A percentile compares a stretch with the other conserved stretches of the same genome.
phyloP scores from a whole-genome alignment of 2,797 vertebrate species.

The Danionella dracula region DNA sequence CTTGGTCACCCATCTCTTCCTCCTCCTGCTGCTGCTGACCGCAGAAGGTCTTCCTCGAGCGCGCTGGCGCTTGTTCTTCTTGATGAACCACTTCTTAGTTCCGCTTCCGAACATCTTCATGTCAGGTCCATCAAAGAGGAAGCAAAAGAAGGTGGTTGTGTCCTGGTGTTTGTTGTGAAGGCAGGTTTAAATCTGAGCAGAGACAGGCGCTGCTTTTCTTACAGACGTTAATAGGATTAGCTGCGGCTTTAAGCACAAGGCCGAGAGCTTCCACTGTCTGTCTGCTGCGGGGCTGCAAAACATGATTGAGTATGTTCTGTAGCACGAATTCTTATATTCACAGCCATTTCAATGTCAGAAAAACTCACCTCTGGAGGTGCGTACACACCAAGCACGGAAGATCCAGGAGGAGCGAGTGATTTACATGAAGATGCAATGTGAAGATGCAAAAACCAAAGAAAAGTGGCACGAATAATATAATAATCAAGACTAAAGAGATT shows the following conservation, averaged over 20 bases:
- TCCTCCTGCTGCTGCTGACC: conserved; percentile 66
- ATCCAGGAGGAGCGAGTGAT: too few relatives aligned
- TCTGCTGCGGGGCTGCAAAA: conserved; percentile 25
- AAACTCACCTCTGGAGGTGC: too few relatives aligned
- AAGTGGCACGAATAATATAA: too few relatives aligned
- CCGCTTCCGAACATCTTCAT: conserved; percentile 77
- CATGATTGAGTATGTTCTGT: background rate
- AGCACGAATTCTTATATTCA: background rate
- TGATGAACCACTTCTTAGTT: conserved; percentile 75
- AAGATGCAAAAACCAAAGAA: too few relatives aligned
- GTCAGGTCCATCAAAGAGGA: conserved; percentile 53
- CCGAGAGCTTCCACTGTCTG: conserved; percentile 63
- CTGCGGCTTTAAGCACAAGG: conserved; percentile 68
- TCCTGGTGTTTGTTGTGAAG: conserved; percentile 57
- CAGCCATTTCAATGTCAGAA: too few relatives aligned
- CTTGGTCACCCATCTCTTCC: conserved; percentile 66
- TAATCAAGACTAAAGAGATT: too few relatives aligned
- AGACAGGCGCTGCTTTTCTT: conserved; percentile 70
- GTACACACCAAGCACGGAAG: too few relatives aligned
- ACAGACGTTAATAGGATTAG: conserved; percentile 84
- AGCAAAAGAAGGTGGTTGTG: conserved; percentile 61
- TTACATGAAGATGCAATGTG: too few relatives aligned
- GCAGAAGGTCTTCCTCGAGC: conserved; percentile 61
- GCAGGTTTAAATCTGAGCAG: conserved; percentile 72
- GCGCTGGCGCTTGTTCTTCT: conserved; percentile 65